Evolutionary conservation across 2,113 vertebrate genomes (phyloP).

Genomic region (Craseonycteris thonglongyai): DNA sequence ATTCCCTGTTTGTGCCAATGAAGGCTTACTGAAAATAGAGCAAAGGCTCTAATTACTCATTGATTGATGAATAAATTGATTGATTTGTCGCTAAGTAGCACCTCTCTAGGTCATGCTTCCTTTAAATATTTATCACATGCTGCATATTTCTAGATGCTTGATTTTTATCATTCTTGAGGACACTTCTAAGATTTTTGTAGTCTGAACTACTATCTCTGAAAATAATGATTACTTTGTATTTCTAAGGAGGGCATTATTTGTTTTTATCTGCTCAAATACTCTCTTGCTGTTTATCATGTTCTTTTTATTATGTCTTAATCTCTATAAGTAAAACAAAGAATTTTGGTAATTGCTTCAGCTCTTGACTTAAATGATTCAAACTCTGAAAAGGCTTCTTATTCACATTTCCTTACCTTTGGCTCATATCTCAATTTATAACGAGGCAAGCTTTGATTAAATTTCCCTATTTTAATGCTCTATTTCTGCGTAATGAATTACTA

Average conservation of each 20-base stretch:
- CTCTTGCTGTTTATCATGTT: no score
- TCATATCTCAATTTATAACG: neutral
- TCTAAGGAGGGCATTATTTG: neutral
- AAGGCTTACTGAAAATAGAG: neutral
- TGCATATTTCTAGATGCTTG: neutral
- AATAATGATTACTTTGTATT: neutral
- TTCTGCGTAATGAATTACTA: neutral
- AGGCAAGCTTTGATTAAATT: neutral
- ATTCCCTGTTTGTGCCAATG: neutral
- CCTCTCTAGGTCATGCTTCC: neutral
- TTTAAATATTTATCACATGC: neutral
- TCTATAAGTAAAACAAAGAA: neutral
- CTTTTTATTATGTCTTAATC: neutral
- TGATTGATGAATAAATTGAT: neutral
- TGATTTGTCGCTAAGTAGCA: neutral
- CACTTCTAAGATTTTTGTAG: neutral
- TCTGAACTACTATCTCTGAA: neutral
- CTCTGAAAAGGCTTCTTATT: neutral
- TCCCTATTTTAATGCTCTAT: neutral
- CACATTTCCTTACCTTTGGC: neutral
- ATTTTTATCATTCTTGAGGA: neutral
- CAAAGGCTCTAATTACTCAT: neutral
- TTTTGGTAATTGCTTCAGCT: neutral
- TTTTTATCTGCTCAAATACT: neutral
- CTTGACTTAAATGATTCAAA: neutral